A percentile compares a stretch with the other conserved stretches of the same genome.
Conservation (phyloP, 2,888 invertebrate species). For the Torymus auratus region DNA sequence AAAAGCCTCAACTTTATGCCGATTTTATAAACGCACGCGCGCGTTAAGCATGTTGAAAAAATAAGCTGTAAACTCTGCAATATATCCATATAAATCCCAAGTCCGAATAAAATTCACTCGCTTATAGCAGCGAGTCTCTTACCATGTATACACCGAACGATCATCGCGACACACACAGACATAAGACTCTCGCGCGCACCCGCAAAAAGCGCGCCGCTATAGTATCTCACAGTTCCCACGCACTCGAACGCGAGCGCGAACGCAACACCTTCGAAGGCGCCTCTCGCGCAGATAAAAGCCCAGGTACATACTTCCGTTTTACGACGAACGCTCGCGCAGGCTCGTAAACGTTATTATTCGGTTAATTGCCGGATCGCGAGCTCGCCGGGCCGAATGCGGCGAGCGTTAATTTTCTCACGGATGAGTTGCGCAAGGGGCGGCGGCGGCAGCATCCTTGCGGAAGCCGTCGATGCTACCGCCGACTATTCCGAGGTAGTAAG, state of each 20-base stretch:
- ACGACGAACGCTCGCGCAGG: slow-evolving; percentile 8
- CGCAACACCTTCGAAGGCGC: not conserved
- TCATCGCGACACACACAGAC: too few relatives aligned
- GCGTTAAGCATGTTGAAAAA: too few relatives aligned
- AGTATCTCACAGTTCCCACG: slow-evolving; percentile 20
- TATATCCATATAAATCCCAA: too few relatives aligned
- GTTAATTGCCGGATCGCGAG: slow-evolving; percentile 12
- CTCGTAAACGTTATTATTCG: slow-evolving; percentile 26
- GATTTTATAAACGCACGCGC: too few relatives aligned
- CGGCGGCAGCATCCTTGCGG: slow-evolving; percentile 3
- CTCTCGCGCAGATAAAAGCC: slow-evolving; percentile 9
- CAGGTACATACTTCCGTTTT: slow-evolving; percentile 1
- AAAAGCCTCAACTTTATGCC: too few relatives aligned
- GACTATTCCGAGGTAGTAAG: not conserved
- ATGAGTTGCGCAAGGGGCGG: slow-evolving; percentile 5
- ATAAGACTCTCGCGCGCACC: too few relatives aligned
- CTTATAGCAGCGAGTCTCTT: too few relatives aligned
- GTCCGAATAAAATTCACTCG: too few relatives aligned
- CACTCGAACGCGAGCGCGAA: not conserved
- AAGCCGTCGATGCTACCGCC: not conserved
- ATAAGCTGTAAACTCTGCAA: too few relatives aligned
- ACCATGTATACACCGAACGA: too few relatives aligned
- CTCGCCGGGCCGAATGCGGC: not conserved
- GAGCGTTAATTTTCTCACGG: slow-evolving; percentile 23
- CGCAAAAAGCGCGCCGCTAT: too few relatives aligned